A percentile compares a stretch with the other conserved stretches of the same genome.
Conservation (phyloP, 2,888 invertebrate species). For the Nebria salina region DNA sequence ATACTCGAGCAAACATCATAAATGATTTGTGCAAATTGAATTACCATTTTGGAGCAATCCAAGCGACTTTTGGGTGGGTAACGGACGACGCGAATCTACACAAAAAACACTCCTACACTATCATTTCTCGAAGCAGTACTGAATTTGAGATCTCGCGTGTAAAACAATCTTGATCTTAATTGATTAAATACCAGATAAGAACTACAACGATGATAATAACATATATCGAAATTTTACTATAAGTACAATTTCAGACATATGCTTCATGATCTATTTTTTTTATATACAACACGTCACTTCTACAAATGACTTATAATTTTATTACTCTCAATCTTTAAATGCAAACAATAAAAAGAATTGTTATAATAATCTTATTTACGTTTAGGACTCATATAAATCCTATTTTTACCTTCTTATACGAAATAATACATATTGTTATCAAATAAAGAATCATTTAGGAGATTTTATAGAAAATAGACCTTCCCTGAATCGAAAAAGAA, state of each 20-base stretch:
- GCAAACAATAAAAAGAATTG: neutral
- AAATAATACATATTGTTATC: no score
- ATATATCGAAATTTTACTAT: neutral
- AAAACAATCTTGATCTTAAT: slow-evolving; percentile 1
- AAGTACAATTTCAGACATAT: neutral
- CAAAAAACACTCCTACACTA: neutral
- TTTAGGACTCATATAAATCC: no score
- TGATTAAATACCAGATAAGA: neutral
- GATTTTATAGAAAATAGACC: no score
- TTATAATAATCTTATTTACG: neutral
- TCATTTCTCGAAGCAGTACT: neutral
- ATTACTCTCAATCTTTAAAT: neutral
- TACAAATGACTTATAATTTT: neutral
- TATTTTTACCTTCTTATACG: no score
- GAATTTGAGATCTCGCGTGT: neutral
- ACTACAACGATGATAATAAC: neutral
- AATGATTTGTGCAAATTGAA: slow-evolving; percentile 8
- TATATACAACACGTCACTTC: no score
- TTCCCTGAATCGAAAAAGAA: no score
- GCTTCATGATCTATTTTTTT: neutral
- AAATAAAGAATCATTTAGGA: no score
- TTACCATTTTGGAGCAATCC: slow-evolving; percentile 18
- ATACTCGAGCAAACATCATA: neutral
- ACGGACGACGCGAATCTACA: neutral
- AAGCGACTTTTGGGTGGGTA: neutral